phyloP scores from a whole-genome alignment of 2,888 invertebrate species.

The Brachyptera risi region DNA sequence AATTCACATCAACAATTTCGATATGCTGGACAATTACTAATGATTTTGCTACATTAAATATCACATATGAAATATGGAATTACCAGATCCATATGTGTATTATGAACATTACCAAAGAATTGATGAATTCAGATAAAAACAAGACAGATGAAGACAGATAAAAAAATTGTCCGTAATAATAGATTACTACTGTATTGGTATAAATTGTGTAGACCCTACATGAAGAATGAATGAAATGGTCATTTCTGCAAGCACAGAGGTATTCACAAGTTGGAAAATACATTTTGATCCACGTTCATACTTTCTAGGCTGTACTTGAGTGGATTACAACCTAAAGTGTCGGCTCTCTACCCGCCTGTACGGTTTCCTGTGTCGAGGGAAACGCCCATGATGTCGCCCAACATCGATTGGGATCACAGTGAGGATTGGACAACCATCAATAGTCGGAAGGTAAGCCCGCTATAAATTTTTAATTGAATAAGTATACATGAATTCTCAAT shows the following conservation, averaged over 20 bases:
- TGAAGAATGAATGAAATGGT: not conserved
- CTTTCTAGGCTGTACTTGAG: constrained; percentile 52
- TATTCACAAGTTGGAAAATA: not conserved
- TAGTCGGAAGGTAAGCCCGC: not conserved
- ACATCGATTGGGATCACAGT: constrained; percentile 56
- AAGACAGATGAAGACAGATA: no score
- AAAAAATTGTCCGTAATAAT: no score
- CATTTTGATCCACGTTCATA: not conserved
- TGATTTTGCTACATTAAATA: no score
- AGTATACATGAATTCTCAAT: no score
- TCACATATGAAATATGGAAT: no score
- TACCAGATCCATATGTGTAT: no score
- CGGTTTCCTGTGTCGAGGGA: constrained; percentile 53
- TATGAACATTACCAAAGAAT: no score
- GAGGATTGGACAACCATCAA: constrained; percentile 48
- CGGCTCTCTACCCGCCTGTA: constrained; percentile 49
- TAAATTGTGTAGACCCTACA: no score
- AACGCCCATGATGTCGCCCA: constrained; percentile 52
- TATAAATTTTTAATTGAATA: not conserved
- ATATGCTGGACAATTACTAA: no score
- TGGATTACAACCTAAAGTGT: constrained; percentile 50
- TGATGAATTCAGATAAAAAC: no score
- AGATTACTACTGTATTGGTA: no score
- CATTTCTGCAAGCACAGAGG: not conserved
- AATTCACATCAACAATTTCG: no score